Evolutionary conservation across 2,113 vertebrate species (phyloP).

Genomic region (Meriones unguiculatus): DNA sequence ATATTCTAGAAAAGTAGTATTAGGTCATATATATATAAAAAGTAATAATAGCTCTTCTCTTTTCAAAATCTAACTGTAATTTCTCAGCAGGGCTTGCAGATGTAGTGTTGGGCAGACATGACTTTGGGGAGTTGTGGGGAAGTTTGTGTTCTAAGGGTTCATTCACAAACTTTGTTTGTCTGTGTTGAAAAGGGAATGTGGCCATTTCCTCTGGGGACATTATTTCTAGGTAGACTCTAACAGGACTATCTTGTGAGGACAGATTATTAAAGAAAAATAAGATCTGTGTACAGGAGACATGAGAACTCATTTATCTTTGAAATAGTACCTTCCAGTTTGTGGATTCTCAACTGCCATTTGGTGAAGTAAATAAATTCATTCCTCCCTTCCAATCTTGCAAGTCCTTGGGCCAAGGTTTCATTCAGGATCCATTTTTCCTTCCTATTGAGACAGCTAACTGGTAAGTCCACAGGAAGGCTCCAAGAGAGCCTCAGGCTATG

Average conservation of each 20-base stretch:
- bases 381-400: background rate
- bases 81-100: background rate
- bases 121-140: background rate
- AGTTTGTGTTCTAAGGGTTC: constrained; percentile 43
- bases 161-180: constrained; percentile 65
- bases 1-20: background rate
- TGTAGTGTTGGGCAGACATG: background rate
- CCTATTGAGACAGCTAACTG: background rate
- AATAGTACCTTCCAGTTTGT: constrained; percentile 15
- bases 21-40: background rate
- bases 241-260: constrained; percentile 58
- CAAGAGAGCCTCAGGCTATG: background rate
- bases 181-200: constrained; percentile 62
- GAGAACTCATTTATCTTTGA: constrained; percentile 56
- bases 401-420: constrained; percentile 4
- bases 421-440: constrained; percentile 4
- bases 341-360: constrained; percentile 20
- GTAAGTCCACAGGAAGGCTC: background rate
- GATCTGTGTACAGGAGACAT: constrained; percentile 41
- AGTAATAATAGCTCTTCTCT: background rate
- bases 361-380: constrained; percentile 22
- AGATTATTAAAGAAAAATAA: constrained; percentile 67
- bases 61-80: constrained; percentile 24
- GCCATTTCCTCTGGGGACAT: constrained; percentile 65
- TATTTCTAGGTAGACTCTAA: constrained; percentile 64